These are phyloP conservation scores for Gymnoscopelus microlampas DNA, from an alignment of 2,797 vertebrate species.

Conservation along the genomic window DNA sequence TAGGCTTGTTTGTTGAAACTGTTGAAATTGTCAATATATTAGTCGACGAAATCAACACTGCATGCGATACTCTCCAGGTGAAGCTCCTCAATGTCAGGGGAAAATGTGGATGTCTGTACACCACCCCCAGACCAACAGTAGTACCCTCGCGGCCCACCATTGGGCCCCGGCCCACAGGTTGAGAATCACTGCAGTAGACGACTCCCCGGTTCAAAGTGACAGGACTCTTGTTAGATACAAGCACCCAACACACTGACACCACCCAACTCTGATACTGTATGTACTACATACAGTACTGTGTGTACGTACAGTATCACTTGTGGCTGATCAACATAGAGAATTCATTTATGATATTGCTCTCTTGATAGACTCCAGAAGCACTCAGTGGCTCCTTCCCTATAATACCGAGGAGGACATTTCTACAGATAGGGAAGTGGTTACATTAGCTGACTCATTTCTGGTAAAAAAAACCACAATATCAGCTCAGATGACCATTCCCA, in stretches of 20 bases:
- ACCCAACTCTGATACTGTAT: slow-evolving; percentile 3
- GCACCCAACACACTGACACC: slow-evolving; percentile 7
- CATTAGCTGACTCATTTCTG: slow-evolving; percentile 69
- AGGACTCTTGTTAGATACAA: too few species aligned
- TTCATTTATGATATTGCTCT: slow-evolving; percentile 35
- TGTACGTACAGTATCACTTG: not conserved
- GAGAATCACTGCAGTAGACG: too few species aligned
- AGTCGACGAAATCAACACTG: too few species aligned
- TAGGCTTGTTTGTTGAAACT: too few species aligned
- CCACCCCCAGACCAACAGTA: too few species aligned
- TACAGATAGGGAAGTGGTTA: slow-evolving; percentile 51
- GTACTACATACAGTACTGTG: not conserved
- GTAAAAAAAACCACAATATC: slow-evolving; percentile 56
- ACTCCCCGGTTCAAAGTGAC: too few species aligned
- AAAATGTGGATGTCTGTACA: too few species aligned
- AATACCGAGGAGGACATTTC: slow-evolving; percentile 35
- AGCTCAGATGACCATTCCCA: slow-evolving; percentile 52
- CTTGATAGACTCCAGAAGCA: slow-evolving; percentile 37
- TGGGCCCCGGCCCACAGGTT: too few species aligned
- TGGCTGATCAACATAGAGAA: slow-evolving; percentile 8
- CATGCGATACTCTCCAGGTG: too few species aligned
- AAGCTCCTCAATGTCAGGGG: too few species aligned
- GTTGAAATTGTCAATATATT: too few species aligned
- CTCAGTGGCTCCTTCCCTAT: slow-evolving; percentile 43
- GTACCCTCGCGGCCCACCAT: too few species aligned